Percentiles rank a stretch among this genome's conserved stretches.
phyloP scores from a whole-genome alignment of 1,140 invertebrate genomes.

The Neodiprion virginianus region DNA sequence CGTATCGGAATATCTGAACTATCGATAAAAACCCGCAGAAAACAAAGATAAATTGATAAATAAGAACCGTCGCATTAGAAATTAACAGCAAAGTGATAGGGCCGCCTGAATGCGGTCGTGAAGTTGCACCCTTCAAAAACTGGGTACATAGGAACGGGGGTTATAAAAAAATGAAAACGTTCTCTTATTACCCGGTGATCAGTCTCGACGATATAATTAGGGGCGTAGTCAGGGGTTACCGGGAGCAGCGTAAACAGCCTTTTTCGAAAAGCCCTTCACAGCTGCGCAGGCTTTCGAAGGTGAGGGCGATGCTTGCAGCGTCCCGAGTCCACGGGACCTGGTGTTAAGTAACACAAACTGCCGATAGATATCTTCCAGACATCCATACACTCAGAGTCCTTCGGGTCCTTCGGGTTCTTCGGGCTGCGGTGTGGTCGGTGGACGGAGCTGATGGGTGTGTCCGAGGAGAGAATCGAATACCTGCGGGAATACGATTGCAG shows the following conservation, averaged over 20 bases:
- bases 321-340: background rate
- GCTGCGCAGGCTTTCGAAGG: background rate
- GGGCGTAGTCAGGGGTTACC: background rate
- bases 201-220: background rate
- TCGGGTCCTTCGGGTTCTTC: slow-evolving; percentile 23
- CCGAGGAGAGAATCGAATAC: background rate
- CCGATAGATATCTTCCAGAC: slow-evolving; percentile 5
- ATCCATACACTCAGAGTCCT: slow-evolving; percentile 15
- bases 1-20: too few species aligned
- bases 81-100: too few species aligned
- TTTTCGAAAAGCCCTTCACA: background rate
- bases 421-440: slow-evolving; percentile 21
- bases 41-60: too few species aligned
- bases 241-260: background rate
- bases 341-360: background rate
- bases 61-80: too few species aligned
- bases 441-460: slow-evolving; percentile 13
- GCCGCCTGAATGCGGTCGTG: too few species aligned
- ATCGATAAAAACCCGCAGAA: too few species aligned
- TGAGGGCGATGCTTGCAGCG: background rate
- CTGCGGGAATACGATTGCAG: background rate
- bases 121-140: too few species aligned
- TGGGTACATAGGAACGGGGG: too few species aligned
- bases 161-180: background rate
- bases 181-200: slow-evolving; percentile 1